phyloP scores from a whole-genome alignment of 2,888 invertebrate genomes.

The Lasius platythorax region DNA sequence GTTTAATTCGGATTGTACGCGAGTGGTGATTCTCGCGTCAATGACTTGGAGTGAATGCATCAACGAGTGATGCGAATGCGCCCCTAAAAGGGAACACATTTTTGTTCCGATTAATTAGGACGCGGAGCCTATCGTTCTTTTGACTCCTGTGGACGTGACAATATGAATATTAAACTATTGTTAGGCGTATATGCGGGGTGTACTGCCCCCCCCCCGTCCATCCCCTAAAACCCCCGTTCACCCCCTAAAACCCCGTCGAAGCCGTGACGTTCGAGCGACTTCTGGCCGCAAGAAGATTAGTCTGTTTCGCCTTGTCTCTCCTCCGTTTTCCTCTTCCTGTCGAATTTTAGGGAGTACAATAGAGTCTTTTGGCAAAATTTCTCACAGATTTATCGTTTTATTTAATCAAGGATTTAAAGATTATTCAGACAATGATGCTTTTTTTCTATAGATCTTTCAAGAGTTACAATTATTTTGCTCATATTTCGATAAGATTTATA shows the following conservation, averaged over 20 bases:
- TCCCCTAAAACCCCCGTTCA: neutral
- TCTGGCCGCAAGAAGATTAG: constrained; percentile 9
- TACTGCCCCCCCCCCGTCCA: neutral
- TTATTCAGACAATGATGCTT: neutral
- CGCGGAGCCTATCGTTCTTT: constrained; percentile 29
- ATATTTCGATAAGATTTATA: neutral
- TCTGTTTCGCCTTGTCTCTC: constrained; percentile 17
- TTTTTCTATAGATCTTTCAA: too few species aligned
- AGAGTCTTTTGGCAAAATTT: neutral
- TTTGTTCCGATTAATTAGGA: constrained; percentile 49
- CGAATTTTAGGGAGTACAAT: neutral
- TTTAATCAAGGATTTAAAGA: neutral
- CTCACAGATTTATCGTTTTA: neutral
- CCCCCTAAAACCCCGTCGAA: neutral
- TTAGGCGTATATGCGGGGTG: constrained; percentile 21
- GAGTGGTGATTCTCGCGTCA: constrained; percentile 43
- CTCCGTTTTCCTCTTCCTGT: neutral
- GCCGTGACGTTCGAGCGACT: neutral
- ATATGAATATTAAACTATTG: constrained; percentile 56
- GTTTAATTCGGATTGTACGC: constrained; percentile 39
- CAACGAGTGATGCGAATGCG: constrained; percentile 15
- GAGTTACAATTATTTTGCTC: neutral
- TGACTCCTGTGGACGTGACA: constrained; percentile 43
- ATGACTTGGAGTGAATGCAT: constrained; percentile 51
- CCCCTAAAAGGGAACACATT: constrained; percentile 42